phyloP scores from a whole-genome alignment of 2,797 vertebrate species.

The Takifugu ocellatus region DNA sequence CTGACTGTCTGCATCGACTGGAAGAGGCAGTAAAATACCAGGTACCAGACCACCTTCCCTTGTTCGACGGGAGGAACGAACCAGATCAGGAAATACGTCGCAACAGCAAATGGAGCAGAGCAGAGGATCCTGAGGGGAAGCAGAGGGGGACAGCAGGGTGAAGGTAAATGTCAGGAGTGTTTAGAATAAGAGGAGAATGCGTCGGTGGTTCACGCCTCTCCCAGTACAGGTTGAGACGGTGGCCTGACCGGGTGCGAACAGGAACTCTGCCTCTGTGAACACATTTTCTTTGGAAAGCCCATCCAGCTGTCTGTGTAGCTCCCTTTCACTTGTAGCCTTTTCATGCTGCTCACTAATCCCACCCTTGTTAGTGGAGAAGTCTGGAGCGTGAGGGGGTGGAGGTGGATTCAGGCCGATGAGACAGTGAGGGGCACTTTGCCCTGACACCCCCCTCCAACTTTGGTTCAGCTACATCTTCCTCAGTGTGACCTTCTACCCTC shows the following conservation, averaged over 20 bases:
- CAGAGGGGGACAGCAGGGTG: not conserved
- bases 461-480: conserved; percentile 5
- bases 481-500: conserved; percentile 7
- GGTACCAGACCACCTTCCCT: conserved; percentile 86
- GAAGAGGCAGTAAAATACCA: conserved; percentile 93
- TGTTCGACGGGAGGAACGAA: conserved; percentile 84
- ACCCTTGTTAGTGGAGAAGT: conserved; percentile 20
- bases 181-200: not conserved
- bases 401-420: conserved; percentile 9
- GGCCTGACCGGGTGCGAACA: no score
- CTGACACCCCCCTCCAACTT: conserved; percentile 11
- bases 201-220: no score
- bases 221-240: no score
- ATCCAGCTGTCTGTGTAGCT: conserved; percentile 3
- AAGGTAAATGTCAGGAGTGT: not conserved
- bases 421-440: conserved; percentile 15
- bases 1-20: conserved; percentile 93
- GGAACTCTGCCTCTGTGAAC: no score
- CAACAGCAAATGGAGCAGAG: conserved; percentile 86
- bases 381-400: conserved; percentile 30
- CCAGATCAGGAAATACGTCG: conserved; percentile 90
- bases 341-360: conserved; percentile 41
- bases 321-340: conserved; percentile 27
- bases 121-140: conserved; percentile 81
- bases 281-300: not conserved